Percentiles rank a stretch among this genome's conserved stretches.
Evolutionary conservation across 2,888 invertebrate species (phyloP).

Genomic region (Luffia ferchaultella): DNA sequence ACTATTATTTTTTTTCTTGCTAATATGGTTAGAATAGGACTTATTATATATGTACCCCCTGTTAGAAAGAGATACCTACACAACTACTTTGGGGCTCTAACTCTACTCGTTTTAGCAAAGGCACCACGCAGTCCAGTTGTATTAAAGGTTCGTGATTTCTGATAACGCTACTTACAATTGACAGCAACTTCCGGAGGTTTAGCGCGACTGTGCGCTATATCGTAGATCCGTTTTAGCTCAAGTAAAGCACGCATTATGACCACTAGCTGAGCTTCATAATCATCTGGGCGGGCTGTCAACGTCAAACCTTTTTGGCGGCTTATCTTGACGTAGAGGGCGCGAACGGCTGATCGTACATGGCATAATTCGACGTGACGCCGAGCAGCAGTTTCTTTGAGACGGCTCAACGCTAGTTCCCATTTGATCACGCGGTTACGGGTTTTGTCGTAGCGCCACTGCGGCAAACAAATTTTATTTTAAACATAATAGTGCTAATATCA

Average conservation of each 20-base stretch:
- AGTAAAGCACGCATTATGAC: constrained; percentile 68
- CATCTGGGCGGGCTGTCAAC: constrained; percentile 42
- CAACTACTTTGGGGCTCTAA: no score
- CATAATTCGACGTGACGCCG: constrained; percentile 62
- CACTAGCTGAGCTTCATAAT: constrained; percentile 69
- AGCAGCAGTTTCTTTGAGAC: constrained; percentile 66
- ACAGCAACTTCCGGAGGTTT: no score
- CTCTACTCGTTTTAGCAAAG: no score
- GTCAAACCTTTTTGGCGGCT: constrained; percentile 62
- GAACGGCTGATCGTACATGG: constrained; percentile 64
- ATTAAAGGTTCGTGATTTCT: no score
- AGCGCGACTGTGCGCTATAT: constrained; percentile 44
- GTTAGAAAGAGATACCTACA: no score
- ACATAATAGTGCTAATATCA: not conserved
- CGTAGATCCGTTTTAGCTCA: constrained; percentile 58
- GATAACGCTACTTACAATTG: no score
- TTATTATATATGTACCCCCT: no score
- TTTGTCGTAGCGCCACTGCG: constrained; percentile 65
- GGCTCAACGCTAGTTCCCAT: constrained; percentile 68
- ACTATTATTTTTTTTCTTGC: no score
- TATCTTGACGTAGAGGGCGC: constrained; percentile 71
- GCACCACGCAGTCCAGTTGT: no score
- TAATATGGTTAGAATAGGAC: no score
- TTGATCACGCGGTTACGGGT: constrained; percentile 66
- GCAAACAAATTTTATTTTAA: no score